phyloP scores from a whole-genome alignment of 2,113 vertebrate species.

The Ginglymostoma cirratum region DNA sequence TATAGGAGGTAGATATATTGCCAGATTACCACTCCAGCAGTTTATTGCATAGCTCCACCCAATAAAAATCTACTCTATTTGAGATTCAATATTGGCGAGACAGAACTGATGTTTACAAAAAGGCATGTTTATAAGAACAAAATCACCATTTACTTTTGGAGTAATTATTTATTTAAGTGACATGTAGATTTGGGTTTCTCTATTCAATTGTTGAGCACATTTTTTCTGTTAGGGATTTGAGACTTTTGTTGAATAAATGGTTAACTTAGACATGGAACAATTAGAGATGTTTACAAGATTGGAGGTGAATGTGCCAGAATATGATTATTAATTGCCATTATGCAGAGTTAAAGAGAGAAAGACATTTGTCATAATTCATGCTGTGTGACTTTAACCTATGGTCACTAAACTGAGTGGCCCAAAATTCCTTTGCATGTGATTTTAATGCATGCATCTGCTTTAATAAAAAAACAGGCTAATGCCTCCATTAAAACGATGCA shows the following conservation, averaged over 20 bases:
- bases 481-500: conserved; percentile 13
- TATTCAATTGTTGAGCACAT: background rate
- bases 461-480: background rate
- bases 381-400: background rate
- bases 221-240: background rate
- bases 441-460: background rate
- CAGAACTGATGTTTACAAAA: background rate
- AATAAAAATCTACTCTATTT: background rate
- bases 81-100: background rate
- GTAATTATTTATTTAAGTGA: background rate
- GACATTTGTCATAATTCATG: background rate
- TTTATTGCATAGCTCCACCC: background rate
- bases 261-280: background rate
- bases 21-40: background rate
- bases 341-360: background rate
- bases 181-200: background rate
- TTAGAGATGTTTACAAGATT: background rate
- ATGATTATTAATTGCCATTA: background rate
- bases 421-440: background rate
- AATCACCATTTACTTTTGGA: background rate
- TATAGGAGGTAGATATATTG: background rate
- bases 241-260: background rate
- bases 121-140: background rate
- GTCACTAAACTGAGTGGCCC: background rate
- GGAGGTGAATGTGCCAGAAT: background rate